Evolutionary conservation across 1,140 invertebrate species (phyloP), one percentile per base, ranked within the genome.

Genomic region (Drosophila suzukii): DNA sequence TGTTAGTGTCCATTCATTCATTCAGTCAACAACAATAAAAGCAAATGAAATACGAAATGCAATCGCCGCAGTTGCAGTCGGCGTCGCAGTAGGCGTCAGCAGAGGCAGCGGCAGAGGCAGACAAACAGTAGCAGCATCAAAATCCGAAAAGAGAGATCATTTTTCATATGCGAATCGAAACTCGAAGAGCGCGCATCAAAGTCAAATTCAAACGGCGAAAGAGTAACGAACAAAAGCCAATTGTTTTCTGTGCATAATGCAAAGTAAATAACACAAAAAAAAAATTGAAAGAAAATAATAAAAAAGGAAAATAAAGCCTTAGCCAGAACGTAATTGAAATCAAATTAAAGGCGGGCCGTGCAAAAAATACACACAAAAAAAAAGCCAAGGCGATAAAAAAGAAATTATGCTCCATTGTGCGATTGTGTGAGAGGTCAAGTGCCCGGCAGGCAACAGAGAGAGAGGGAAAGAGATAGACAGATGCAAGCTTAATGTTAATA

Each of bases 141-240:
- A 62, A 55, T 76, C 53, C 60, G 58, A 58, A 58, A 73, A 74
- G 46, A 76, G 53, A 78, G 82, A 86, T 88, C 84, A 90, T 75
- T 89, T 75, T 89, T 89, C 77, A 75, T 83, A 80, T 81, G 84
- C 85, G 85, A 89, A 89, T 78, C 85, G 85, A 89, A 90, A 50
- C 81, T 81, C 81, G 77, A 78, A 78, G 84, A 89, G 85, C 85
- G 84, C 85, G 85, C 84, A 88, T 84, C 84, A 81, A 88, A 86
- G 67, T 70, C 70, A 72, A 84, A 80, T 81, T 86, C 73, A 81
- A 85, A 85, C 81, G 62, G 56, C 46, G 61, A 61, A 63, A 74
- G 70, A 78, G 68, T 75, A 84, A 75, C 68, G 75, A 67, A 82
- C 81, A 57, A 78, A 66, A 58, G 68, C 54, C 43, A 71, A 72